Percentiles rank a stretch among this genome's conserved stretches.
phyloP scores from a whole-genome alignment of 2,888 invertebrate species.

The Parnassius apollo region DNA sequence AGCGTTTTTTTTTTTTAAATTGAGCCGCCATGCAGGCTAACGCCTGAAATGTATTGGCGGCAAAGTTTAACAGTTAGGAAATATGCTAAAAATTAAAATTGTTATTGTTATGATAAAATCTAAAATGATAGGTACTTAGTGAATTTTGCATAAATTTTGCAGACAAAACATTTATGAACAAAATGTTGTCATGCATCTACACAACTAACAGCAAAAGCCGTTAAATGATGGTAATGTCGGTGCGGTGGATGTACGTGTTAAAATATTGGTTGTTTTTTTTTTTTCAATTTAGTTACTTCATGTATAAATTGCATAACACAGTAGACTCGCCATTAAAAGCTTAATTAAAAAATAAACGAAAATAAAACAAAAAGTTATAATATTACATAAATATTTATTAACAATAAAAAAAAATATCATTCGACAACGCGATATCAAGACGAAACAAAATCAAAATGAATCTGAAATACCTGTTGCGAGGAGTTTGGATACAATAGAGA shows the following conservation, averaged over 20 bases:
- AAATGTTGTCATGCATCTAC: conserved; percentile 55
- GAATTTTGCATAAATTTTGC: no score
- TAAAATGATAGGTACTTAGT: no score
- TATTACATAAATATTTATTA: conserved; percentile 79
- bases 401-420: conserved; percentile 71
- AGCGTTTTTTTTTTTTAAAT: no score
- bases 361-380: conserved; percentile 62
- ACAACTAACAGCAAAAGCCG: conserved; percentile 66
- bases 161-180: conserved; percentile 23
- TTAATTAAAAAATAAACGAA: conserved; percentile 33
- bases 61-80: no score
- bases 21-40: no score
- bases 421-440: conserved; percentile 57
- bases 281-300: conserved; percentile 33
- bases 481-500: conserved; percentile 55
- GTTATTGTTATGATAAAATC: no score
- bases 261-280: neutral
- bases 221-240: conserved; percentile 18
- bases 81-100: no score
- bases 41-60: no score
- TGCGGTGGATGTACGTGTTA: neutral
- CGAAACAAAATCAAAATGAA: conserved; percentile 44
- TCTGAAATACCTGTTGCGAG: conserved; percentile 36
- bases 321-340: conserved; percentile 60
- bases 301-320: conserved; percentile 78